These are phyloP conservation scores for Augochlorella aurata DNA, from an alignment of 2,888 invertebrate genomes.

Conservation along the genomic window DNA sequence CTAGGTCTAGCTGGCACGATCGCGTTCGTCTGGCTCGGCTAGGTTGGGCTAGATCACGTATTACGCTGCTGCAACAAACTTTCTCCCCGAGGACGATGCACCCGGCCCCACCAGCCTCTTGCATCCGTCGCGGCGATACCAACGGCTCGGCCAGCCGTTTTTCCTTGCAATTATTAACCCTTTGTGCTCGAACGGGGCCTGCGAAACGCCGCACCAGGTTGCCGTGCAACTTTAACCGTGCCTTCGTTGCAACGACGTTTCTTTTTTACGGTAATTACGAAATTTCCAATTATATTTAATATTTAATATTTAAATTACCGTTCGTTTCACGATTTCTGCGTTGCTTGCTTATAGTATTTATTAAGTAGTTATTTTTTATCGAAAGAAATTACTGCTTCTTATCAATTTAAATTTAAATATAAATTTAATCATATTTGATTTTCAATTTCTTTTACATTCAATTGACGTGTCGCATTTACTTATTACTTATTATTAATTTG, in stretches of 20 bases:
- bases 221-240: background rate
- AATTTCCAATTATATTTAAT: too few relatives aligned
- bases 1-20: slow-evolving; percentile 55
- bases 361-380: too few relatives aligned
- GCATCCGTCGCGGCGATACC: slow-evolving; percentile 42
- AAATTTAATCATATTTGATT: too few relatives aligned
- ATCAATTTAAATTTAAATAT: too few relatives aligned
- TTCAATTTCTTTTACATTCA: too few relatives aligned
- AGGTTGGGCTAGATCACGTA: slow-evolving; percentile 72
- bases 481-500: too few relatives aligned
- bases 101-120: slow-evolving; percentile 69
- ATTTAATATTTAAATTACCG: too few relatives aligned
- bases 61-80: slow-evolving; percentile 76
- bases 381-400: too few relatives aligned
- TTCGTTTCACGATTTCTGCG: too few relatives aligned
- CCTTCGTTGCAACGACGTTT: background rate
- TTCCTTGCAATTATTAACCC: slow-evolving; percentile 10
- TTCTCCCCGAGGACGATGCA: slow-evolving; percentile 81
- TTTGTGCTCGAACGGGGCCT: background rate
- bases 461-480: too few relatives aligned
- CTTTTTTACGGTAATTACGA: background rate
- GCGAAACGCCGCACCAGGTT: background rate
- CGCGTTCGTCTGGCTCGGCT: slow-evolving; percentile 50
- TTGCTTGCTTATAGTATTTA: too few relatives aligned
- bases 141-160: background rate